Evolutionary conservation across 2,797 vertebrate species (phyloP), one percentile per base, ranked within the genome.

Genomic region (Acrocephalus scirpaceus): DNA sequence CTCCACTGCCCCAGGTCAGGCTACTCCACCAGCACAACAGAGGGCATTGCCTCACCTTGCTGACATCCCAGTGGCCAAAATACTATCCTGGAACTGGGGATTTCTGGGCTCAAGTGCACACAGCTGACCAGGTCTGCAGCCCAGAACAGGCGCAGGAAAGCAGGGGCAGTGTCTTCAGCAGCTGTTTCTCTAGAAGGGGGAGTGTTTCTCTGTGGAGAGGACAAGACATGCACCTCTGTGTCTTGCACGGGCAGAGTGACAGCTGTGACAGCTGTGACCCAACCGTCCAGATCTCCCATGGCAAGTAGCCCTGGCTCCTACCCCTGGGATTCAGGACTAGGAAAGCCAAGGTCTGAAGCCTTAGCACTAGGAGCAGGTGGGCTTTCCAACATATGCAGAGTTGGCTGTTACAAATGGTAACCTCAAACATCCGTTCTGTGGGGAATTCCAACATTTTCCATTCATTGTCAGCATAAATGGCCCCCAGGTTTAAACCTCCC

Each of bases 361-460:
- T 1, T 11, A 77, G 45, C 40, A 40, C 18, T 22, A 50, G 48
- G 54, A 96, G 79, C 51, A 90, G 80, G 58, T 61, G 71, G 51
- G n/a, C 38, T 72, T 65, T 70, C 56, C 5, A 1, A n/a, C 3
- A 2, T 20, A 65, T 8, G 36, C 0, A 0, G n/a, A 38, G 30
- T 22, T 87, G 88, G 42, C 57, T 80, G 30, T 38, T 95, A 38
- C 38, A 80, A 69, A 80, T 27, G 9, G 56, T 8, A 89, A 71
- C 65, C 38, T 88, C 42, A 48, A 3, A 70, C 56, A 74, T 58
- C 45, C 16, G 5, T 73, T 71, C 88, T 14, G 9, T 14, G 16
- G 80, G 86, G 91, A 89, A 81, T 90, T 84, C 40, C 32, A 65
- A 64, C 40, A 70, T 74, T 92, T 90, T 81, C n/a, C 25, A n/a